Percentiles rank a stretch among this genome's conserved stretches.
Evolutionary conservation across 2,113 vertebrate genomes (phyloP).

Genomic region (Peucedramus taeniatus): DNA sequence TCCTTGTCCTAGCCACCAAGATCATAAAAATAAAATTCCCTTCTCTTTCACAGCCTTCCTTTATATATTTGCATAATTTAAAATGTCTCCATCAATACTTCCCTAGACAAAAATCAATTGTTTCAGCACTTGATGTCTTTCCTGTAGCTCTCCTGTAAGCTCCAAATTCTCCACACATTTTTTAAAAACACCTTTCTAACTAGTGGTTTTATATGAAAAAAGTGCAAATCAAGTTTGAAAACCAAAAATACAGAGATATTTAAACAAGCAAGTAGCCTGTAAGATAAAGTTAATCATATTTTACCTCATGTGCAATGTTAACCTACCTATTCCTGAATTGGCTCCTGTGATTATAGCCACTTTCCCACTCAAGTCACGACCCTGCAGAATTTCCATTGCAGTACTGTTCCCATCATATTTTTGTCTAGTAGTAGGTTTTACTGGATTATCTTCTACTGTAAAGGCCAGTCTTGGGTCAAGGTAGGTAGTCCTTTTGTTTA

Average conservation of each 20-base stretch:
- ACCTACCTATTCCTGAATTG: conserved; percentile 93
- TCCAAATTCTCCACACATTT: neutral
- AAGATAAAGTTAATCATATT: neutral
- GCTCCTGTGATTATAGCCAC: conserved; percentile 88
- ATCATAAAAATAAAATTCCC: neutral
- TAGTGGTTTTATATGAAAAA: neutral
- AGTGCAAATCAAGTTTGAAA: neutral
- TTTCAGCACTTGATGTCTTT: neutral
- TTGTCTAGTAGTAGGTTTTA: conserved; percentile 80
- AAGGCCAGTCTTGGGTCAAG: conserved; percentile 97
- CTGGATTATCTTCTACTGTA: conserved; percentile 88
- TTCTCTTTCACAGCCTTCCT: neutral
- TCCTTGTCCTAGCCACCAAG: neutral
- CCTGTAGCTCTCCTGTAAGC: neutral
- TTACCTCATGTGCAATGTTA: neutral
- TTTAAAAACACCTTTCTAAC: neutral
- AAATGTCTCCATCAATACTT: neutral
- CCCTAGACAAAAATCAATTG: neutral
- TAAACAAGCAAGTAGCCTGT: neutral
- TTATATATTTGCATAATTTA: neutral
- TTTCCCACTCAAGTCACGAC: conserved; percentile 85
- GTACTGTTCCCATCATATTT: conserved; percentile 90
- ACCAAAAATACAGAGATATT: neutral
- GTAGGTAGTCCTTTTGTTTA: conserved; percentile 95
- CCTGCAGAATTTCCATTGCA: conserved; percentile 92